Evolutionary conservation across 1,140 invertebrate genomes (phyloP).

Genomic region (Coboldia fuscipes): DNA sequence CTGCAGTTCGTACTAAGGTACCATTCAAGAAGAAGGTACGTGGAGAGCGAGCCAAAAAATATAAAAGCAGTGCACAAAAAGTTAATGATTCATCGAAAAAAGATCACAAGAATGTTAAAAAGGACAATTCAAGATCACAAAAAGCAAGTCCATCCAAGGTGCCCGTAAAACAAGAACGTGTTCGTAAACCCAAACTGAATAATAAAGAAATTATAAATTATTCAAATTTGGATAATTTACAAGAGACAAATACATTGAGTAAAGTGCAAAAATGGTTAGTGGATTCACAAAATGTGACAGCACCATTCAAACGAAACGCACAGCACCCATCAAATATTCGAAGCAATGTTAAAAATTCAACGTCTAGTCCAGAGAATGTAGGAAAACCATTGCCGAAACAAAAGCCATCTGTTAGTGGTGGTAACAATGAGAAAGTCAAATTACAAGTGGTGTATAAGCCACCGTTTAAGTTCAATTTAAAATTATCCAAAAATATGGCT

Average conservation of each 20-base stretch:
- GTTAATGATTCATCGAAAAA: not conserved
- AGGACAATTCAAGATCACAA: not conserved
- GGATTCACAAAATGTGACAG: constrained; percentile 32
- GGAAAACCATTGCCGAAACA: constrained; percentile 17
- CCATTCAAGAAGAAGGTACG: constrained; percentile 53
- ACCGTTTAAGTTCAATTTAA: constrained; percentile 63
- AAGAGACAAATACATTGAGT: constrained; percentile 47
- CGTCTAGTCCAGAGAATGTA: constrained; percentile 16
- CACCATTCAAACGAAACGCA: constrained; percentile 38
- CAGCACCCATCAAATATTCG: constrained; percentile 11
- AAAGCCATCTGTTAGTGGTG: constrained; percentile 17
- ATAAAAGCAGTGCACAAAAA: constrained; percentile 5
- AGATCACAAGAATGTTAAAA: not conserved
- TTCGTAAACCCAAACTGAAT: not conserved
- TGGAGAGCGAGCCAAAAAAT: constrained; percentile 31
- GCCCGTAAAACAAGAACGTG: not conserved
- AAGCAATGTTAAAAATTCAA: constrained; percentile 19
- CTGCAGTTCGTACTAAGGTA: constrained; percentile 46
- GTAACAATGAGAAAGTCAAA: constrained; percentile 37
- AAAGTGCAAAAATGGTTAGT: constrained; percentile 70
- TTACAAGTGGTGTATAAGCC: constrained; percentile 69
- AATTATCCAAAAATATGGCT: constrained; percentile 39
- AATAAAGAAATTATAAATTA: constrained; percentile 60
- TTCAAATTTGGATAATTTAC: constrained; percentile 27
- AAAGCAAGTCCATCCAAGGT: not conserved